Evolutionary conservation across 2,113 vertebrate species (phyloP), one percentile per base, ranked within the genome.

Genomic region (Poeciliopsis occidentalis): DNA sequence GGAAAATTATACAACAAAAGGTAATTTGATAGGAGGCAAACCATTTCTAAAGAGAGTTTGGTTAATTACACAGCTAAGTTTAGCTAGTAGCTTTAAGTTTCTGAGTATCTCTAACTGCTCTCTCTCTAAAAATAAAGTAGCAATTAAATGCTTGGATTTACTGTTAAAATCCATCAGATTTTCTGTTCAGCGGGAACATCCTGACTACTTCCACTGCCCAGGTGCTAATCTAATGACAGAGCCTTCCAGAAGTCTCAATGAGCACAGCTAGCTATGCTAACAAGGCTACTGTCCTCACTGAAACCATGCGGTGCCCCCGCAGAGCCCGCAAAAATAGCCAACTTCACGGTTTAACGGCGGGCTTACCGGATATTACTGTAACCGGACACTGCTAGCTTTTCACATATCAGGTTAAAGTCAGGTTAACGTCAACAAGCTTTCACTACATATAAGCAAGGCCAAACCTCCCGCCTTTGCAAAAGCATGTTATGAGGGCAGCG

Each of bases 381-480:
- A 22, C 3, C 0, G 3, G 5, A 12, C 22, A 27, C 12, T 8
- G 13, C 6, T 13, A 1, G 19, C 0, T 64, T 66, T 30, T 22
- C 12, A 1, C 4, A 2, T 0, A 10, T 37, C 34, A 37, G 0
- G 1, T 22, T 2, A 8, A 4, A 10, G 61, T 12, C 17, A 1
- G 32, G 57, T 29, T 19, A 24, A 6, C 27, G 62, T 29, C 61
- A 78, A 47, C 69, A 75, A 81, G n/a, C 41, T 44, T 19, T n/a
- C 12, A 69, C 5, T 75, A 63, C 15, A 64, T 22, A 12, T 39
- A 65, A 34, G 64, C 63, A 68, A 90, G 86, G 86, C 91, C 88
- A 86, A n/a, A 60, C 47, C 86, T 92, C 91, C 90, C 91, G 90
- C 91, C 90, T 88, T 89, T 76, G 68, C 41, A 34, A 71, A 82